Base-by-base conservation (phyloP, 2,797 vertebrate genomes). In the Catostomus latipinnis region DNA sequence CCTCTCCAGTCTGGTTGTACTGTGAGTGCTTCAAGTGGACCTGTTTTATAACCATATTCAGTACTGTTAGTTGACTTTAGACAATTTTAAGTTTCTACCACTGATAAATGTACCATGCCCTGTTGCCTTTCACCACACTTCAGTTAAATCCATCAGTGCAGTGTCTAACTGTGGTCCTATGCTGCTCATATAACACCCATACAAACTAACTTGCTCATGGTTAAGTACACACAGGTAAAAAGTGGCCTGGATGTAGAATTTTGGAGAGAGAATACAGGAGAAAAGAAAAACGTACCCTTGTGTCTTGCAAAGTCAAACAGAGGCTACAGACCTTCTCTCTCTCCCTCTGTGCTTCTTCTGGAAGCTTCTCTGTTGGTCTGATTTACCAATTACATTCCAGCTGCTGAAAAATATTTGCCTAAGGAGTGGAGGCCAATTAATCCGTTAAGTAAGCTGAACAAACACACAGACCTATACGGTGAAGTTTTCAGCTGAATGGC, bases 1-100 rank as follows among this genome's bases (percentile, higher is more conserved):
- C 90, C 97, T 99, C 68, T 96, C 96, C 49, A 98, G 96, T 83
- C 94, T 99, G 1, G 97, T 99, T 57, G 97, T 99, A 61, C 90
- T 99, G 98, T 99, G 91, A 96, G 98, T 96, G 12, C 49, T 45
- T 10, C 11, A 50, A 34, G 13, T 43, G 0, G 43, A 52, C 6
- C 4, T 1, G 46, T 69, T 52, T 11, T 2, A 43, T 3, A 34
- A 45, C 8, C 8, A 49, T 45, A 4, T 49, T 49, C 45, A 8
- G 58, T 43, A 18, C n/a, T 54, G 50, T 53, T 66, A 34, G 34
- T 34, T 34, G 34, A 34, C 34, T 34, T 34, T 34, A 34, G 2
- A 34, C 34, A 34, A 34, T 34, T 34, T 34, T 0, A 34, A 34
- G 45, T 49, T 76, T 81, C 62, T 16, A 69, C 10, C 43, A 34